Evolutionary conservation across 2,888 invertebrate species (phyloP).

Genomic region (Thecophora atra): DNA sequence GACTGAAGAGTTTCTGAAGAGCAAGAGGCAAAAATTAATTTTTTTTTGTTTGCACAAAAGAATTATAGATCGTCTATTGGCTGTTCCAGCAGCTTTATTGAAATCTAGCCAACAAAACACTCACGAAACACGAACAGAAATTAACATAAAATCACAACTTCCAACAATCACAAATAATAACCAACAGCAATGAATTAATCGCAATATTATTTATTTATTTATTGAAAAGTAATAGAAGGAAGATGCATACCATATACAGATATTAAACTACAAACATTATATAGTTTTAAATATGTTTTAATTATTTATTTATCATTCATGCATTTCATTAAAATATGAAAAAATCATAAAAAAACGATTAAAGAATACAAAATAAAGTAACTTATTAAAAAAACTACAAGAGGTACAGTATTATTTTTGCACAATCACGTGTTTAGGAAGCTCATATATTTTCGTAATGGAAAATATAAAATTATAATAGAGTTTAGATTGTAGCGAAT

Average conservation of each 20-base stretch:
- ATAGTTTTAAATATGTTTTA: conserved; percentile 28
- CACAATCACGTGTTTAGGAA: no score
- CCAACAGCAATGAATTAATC: neutral
- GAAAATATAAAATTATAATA: no score
- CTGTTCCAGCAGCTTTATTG: neutral
- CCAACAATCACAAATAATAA: neutral
- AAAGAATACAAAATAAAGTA: conserved; percentile 46
- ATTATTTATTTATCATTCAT: conserved; percentile 58
- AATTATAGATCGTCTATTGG: neutral
- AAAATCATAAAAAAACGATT: conserved; percentile 52
- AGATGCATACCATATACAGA: neutral
- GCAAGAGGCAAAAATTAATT: neutral
- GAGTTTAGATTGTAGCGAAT: no score
- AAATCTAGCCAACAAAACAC: neutral
- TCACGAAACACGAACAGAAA: neutral
- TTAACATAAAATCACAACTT: no score
- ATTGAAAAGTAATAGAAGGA: neutral
- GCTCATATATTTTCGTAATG: no score
- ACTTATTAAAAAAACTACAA: conserved; percentile 41
- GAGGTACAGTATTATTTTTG: neutral
- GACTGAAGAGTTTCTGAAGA: no score
- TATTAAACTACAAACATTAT: conserved; percentile 17
- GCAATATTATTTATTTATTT: conserved; percentile 5
- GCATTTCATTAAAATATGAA: conserved; percentile 63
- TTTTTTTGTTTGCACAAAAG: neutral